A percentile compares a stretch with the other conserved stretches of the same genome.
Evolutionary conservation across 2,888 invertebrate species (phyloP).

Genomic region (Agriopis leucophaearia): DNA sequence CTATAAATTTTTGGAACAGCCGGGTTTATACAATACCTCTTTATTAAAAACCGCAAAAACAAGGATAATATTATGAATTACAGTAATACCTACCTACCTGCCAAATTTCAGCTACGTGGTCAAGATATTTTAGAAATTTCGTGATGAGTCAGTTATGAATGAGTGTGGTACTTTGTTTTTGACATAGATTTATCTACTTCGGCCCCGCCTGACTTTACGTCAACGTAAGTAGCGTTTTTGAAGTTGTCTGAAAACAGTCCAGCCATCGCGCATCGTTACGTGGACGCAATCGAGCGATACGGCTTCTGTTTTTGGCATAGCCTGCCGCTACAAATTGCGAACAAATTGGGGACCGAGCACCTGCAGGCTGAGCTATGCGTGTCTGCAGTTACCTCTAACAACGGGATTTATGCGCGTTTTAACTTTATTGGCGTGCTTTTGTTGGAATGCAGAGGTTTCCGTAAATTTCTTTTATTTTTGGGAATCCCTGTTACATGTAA

Average conservation of each 20-base stretch:
- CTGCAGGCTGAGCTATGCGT: conserved; percentile 42
- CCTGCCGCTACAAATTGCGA: conserved; percentile 53
- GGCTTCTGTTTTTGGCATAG: conserved; percentile 49
- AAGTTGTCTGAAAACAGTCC: conserved; percentile 10
- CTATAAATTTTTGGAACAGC: too few relatives aligned
- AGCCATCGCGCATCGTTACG: conserved; percentile 40
- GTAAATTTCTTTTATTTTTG: conserved; percentile 10
- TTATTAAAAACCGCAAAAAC: too few relatives aligned
- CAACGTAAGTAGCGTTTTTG: conserved; percentile 4
- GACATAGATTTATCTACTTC: too few relatives aligned
- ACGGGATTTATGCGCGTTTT: conserved; percentile 42
- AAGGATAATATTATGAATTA: too few relatives aligned
- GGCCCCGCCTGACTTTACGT: too few relatives aligned
- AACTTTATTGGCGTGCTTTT: conserved; percentile 40
- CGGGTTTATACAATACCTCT: too few relatives aligned
- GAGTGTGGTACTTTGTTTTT: too few relatives aligned
- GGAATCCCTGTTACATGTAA: neutral
- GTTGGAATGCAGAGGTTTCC: conserved; percentile 21
- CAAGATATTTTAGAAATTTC: too few relatives aligned
- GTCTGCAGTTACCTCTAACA: conserved; percentile 48
- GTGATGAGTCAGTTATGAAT: too few relatives aligned
- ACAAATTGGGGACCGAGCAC: conserved; percentile 55
- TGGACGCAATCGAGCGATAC: conserved; percentile 49
- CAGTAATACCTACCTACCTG: too few relatives aligned
- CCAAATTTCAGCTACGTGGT: too few relatives aligned